These are phyloP conservation scores for Tympanuchus pallidicinctus DNA, from an alignment of 2,113 vertebrate species.

Conservation along the genomic window DNA sequence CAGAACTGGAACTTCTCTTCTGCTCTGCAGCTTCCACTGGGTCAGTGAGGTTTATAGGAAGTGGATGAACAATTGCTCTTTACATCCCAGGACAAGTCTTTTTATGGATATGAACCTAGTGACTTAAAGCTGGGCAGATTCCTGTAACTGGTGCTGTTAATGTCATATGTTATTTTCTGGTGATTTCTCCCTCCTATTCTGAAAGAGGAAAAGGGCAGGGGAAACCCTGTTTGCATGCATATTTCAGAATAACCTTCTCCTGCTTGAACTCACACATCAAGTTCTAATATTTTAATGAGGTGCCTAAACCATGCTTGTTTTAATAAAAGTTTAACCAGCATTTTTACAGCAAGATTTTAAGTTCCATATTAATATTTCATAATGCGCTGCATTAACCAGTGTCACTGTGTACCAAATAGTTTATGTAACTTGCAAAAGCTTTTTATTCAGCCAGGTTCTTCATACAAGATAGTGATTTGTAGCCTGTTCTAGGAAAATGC, in stretches of 20 bases:
- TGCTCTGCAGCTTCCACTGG: background rate
- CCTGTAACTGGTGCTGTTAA: background rate
- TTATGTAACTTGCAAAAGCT: background rate
- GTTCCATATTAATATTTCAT: constrained; percentile 39
- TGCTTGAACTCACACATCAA: background rate
- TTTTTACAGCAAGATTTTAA: constrained; percentile 44
- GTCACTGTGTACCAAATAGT: background rate
- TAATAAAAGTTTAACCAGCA: constrained; percentile 55
- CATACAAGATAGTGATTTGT: background rate
- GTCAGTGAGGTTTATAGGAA: background rate
- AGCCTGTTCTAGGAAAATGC: background rate
- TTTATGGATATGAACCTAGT: background rate
- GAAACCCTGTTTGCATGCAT: constrained; percentile 9
- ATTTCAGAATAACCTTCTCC: constrained; percentile 19
- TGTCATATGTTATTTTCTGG: background rate
- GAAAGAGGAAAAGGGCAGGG: background rate
- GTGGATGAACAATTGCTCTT: background rate
- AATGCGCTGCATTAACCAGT: background rate
- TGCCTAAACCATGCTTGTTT: background rate
- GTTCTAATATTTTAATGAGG: constrained; percentile 5
- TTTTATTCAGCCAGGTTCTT: background rate
- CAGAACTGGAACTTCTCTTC: background rate
- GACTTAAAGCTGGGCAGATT: background rate
- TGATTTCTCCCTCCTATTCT: background rate
- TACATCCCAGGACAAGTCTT: background rate